Base-by-base conservation (phyloP, 2,888 invertebrate genomes). In the Ecliptopera silaceata region DNA sequence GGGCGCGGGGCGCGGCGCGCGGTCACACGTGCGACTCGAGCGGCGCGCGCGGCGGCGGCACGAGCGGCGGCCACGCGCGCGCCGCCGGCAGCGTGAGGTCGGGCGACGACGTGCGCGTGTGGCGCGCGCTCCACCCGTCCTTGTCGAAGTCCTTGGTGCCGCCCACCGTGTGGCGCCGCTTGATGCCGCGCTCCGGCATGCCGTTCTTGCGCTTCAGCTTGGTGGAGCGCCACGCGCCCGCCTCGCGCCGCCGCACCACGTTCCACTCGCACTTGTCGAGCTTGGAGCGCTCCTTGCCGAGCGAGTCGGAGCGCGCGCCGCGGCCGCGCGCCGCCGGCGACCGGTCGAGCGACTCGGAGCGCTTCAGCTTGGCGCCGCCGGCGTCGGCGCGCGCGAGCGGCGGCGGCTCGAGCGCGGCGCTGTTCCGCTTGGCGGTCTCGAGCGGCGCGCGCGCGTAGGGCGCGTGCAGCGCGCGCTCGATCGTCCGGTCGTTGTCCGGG, bases 81-180 rank as follows among this genome's bases (percentile, higher is more conserved):
- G 80, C 85, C 72, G 57, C 57, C 29, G 90, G 73, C 74, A 93
- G 86, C 52, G 91, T 75, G 73, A 93, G 87, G 91, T 93, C 93
- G 71, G 93, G 90, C 84, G 93, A 86, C 69, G 93, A 89, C 68
- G 92, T 92, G 86, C 93, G 84, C 88, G 93, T 87, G 89, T 92
- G 88, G 65, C 93, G 83, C 85, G 93, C 89, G 86, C 92, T 82
- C 93, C 93, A 86, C 77, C 91, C 92, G 92, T 92, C 93, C 92
- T 91, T 91, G 81, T 91, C 91, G 82, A 92, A 96, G 86, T 97
- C 97, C 85, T 97, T 96, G n/a, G 96, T 96, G 51, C 98, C 97
- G 61, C 97, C 97, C 6, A 98, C 97, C 0, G 98, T 98, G 88
- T 98, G 97, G 22, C 98, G 93, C 39, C 98, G 93, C 85, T 97